These are phyloP conservation scores for Ptyas mucosa DNA, from an alignment of 2,113 vertebrate genomes.

Conservation along the genomic window DNA sequence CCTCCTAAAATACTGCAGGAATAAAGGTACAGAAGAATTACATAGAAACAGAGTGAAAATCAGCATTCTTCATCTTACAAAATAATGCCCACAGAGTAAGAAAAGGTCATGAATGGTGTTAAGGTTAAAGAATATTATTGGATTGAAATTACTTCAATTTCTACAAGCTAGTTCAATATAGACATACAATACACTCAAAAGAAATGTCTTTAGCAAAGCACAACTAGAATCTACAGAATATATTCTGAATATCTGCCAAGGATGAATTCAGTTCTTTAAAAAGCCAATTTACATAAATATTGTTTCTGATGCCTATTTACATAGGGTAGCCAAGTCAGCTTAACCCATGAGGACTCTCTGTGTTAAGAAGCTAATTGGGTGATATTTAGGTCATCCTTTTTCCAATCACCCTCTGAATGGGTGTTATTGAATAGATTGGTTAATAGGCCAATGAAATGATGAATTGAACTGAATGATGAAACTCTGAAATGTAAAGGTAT, in stretches of 20 bases:
- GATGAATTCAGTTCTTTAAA: not conserved
- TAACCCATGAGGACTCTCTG: not conserved
- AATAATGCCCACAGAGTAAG: not conserved
- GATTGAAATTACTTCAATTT: not conserved
- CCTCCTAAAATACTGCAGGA: not conserved
- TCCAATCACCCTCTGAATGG: not conserved
- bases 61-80: not conserved
- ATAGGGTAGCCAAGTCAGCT: not conserved
- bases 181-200: not conserved
- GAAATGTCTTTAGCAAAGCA: not conserved
- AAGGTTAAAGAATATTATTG: not conserved
- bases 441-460: not conserved
- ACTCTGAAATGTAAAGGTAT: conserved; percentile 19
- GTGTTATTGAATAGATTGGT: not conserved
- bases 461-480: not conserved
- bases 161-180: not conserved
- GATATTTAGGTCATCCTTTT: not conserved
- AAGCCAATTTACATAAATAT: not conserved
- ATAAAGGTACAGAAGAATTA: not conserved
- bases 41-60: not conserved
- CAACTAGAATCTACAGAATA: not conserved
- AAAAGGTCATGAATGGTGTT: not conserved
- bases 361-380: not conserved
- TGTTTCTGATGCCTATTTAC: not conserved
- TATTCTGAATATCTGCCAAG: not conserved